These are phyloP conservation scores for Papilio helenus DNA, from an alignment of 1,140 invertebrate genomes.

Conservation along the genomic window DNA sequence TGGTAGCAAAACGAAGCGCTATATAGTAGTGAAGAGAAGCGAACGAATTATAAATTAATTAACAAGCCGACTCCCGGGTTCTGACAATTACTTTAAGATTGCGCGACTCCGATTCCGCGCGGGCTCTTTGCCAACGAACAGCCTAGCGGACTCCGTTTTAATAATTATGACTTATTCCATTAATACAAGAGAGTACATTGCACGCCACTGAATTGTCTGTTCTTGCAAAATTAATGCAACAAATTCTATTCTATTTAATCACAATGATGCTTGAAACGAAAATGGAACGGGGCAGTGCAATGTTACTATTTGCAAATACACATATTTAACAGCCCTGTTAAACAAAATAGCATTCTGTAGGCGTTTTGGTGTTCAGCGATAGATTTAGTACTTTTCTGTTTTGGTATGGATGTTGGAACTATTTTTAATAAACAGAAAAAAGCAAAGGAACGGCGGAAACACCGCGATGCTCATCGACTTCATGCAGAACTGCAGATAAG, in stretches of 20 bases:
- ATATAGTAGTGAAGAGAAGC: slow-evolving; percentile 59
- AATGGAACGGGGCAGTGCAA: no score
- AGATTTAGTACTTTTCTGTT: no score
- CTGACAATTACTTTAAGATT: slow-evolving; percentile 74
- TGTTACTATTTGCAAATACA: no score
- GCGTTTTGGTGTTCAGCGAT: no score
- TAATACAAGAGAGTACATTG: slow-evolving; percentile 47
- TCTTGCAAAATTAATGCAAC: slow-evolving; percentile 17
- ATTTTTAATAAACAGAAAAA: no score
- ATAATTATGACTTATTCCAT: slow-evolving; percentile 67
- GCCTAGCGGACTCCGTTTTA: slow-evolving; percentile 59
- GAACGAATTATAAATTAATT: slow-evolving; percentile 79
- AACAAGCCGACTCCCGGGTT: slow-evolving; percentile 64
- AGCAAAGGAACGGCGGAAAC: no score
- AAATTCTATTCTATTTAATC: not conserved
- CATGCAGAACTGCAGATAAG: no score
- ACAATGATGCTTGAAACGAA: not conserved
- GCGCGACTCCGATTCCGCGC: slow-evolving; percentile 57
- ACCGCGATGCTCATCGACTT: no score
- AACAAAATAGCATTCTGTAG: no score
- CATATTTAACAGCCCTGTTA: no score
- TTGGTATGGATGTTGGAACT: no score
- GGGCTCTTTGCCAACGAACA: slow-evolving; percentile 66
- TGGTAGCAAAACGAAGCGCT: slow-evolving; percentile 46
- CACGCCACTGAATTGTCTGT: slow-evolving; percentile 43